Evolutionary conservation across 2,797 vertebrate genomes (phyloP).

Genomic region (Etheostoma nigrum): DNA sequence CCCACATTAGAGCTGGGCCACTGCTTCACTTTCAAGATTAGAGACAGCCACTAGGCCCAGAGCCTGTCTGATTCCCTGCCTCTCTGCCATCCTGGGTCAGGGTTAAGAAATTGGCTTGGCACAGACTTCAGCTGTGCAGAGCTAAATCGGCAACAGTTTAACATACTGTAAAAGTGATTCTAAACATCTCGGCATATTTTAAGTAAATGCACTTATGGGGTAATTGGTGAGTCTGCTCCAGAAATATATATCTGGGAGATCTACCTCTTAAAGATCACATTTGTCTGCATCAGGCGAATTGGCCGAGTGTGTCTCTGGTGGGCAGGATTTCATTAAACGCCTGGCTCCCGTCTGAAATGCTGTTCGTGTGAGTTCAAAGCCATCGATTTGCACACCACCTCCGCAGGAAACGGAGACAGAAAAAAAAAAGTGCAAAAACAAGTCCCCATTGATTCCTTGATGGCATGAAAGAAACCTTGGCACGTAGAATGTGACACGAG

Average conservation of each 20-base stretch:
- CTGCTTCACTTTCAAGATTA: constrained; percentile 48
- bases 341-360: constrained; percentile 64
- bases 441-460: constrained; percentile 66
- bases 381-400: constrained; percentile 72
- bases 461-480: constrained; percentile 60
- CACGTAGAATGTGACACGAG: constrained; percentile 53
- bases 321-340: constrained; percentile 67
- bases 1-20: constrained; percentile 43
- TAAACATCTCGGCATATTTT: constrained; percentile 41
- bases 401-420: constrained; percentile 52
- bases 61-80: constrained; percentile 29
- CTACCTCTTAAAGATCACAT: constrained; percentile 43
- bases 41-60: constrained; percentile 32
- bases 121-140: constrained; percentile 31
- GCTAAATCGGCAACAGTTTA: constrained; percentile 38
- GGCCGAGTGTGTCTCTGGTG: constrained; percentile 40
- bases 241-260: constrained; percentile 44
- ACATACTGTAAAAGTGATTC: constrained; percentile 25
- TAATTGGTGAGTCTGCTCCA: constrained; percentile 24
- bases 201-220: constrained; percentile 39
- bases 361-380: constrained; percentile 67
- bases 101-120: constrained; percentile 75
- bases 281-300: constrained; percentile 53
- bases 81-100: constrained; percentile 45
- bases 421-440: constrained; percentile 58